These are phyloP conservation scores for Liodrosophila aerea DNA, from an alignment of 2,888 invertebrate genomes.

Conservation along the genomic window DNA sequence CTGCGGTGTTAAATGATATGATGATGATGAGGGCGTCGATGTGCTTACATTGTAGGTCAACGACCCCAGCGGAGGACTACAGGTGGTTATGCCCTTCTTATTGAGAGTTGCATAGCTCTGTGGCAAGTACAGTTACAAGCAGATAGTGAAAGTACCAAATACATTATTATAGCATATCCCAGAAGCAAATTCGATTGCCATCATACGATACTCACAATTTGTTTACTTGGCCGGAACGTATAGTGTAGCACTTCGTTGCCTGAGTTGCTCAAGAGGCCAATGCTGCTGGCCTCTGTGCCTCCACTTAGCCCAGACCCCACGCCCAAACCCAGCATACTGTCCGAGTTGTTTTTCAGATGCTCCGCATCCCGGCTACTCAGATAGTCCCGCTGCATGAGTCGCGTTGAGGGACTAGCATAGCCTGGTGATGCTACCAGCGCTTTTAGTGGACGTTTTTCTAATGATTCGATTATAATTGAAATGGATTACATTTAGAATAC, in stretches of 20 bases:
- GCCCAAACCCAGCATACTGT: conserved; percentile 43
- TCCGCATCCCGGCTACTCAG: conserved; percentile 73
- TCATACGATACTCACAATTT: conserved; percentile 81
- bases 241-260: conserved; percentile 83
- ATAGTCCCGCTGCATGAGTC: conserved; percentile 82
- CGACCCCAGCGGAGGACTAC: conserved; percentile 81
- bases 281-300: conserved; percentile 61
- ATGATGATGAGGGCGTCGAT: conserved; percentile 77
- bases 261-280: conserved; percentile 71
- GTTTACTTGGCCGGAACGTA: conserved; percentile 83
- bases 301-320: conserved; percentile 26
- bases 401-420: conserved; percentile 82
- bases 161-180: neutral
- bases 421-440: conserved; percentile 80
- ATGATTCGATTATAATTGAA: neutral
- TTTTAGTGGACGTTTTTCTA: conserved; percentile 82
- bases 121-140: conserved; percentile 42
- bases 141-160: conserved; percentile 3
- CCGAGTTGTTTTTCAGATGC: conserved; percentile 67
- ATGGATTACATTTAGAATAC: neutral
- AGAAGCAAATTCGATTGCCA: neutral
- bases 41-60: conserved; percentile 71
- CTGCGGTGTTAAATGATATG: conserved; percentile 81
- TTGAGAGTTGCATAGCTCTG: conserved; percentile 92
- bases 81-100: conserved; percentile 85